A percentile compares a stretch with the other conserved stretches of the same genome.
These are phyloP conservation scores for Drusus annulatus DNA, from an alignment of 1,140 invertebrate species.

Conservation along the genomic window DNA sequence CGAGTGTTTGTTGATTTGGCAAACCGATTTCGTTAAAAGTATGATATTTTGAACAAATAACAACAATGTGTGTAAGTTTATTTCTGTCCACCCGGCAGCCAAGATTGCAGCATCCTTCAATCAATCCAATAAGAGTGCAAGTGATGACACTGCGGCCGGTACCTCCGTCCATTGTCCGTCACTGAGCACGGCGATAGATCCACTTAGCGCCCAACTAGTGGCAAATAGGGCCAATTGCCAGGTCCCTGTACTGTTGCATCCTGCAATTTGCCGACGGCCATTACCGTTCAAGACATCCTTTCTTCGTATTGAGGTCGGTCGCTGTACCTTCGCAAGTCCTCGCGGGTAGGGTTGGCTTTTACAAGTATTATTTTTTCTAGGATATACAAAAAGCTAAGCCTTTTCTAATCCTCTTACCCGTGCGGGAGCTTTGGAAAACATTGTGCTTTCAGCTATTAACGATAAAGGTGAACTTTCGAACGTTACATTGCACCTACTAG, in stretches of 20 bases:
- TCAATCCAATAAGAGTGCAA: conserved; percentile 4
- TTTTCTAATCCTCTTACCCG: too few species aligned
- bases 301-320: conserved; percentile 8
- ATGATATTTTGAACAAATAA: too few species aligned
- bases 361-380: not conserved
- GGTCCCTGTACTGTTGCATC: not conserved
- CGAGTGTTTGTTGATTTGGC: too few species aligned
- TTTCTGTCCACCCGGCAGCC: not conserved
- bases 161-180: too few species aligned
- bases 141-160: not conserved
- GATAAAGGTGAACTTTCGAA: too few species aligned
- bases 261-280: conserved; percentile 5
- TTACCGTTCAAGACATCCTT: not conserved
- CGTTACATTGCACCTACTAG: too few species aligned
- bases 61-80: too few species aligned
- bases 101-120: conserved; percentile 19
- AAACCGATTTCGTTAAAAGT: too few species aligned
- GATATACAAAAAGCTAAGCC: too few species aligned
- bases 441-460: too few species aligned
- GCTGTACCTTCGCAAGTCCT: not conserved
- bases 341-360: not conserved
- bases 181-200: too few species aligned
- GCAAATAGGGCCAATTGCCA: conserved; percentile 17
- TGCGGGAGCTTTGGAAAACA: too few species aligned
- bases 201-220: not conserved